phyloP scores from a whole-genome alignment of 2,888 invertebrate genomes.

The Mylabris sibirica region DNA sequence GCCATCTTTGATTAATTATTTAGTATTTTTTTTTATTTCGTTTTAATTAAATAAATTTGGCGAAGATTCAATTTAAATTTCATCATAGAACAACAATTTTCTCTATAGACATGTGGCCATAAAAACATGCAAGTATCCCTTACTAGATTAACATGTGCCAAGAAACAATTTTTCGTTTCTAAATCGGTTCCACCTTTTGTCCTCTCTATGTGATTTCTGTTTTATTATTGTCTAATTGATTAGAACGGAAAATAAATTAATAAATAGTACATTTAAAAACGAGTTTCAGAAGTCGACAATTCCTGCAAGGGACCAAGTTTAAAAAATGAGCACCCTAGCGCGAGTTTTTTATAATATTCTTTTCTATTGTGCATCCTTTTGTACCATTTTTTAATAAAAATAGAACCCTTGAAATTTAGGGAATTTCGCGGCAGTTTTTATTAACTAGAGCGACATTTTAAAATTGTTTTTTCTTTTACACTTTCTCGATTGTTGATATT shows the following conservation, averaged over 20 bases:
- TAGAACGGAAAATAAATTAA: background rate
- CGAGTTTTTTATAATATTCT: too few species aligned
- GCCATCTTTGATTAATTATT: background rate
- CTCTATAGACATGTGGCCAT: background rate
- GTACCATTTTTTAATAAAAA: too few species aligned
- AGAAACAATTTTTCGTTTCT: constrained; percentile 5
- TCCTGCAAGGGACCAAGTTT: too few species aligned
- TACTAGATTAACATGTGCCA: background rate
- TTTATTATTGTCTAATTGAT: background rate
- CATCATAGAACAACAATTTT: background rate
- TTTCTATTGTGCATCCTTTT: too few species aligned
- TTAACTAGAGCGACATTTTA: too few species aligned
- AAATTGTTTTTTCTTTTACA: too few species aligned
- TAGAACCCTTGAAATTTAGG: too few species aligned
- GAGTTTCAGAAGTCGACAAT: too few species aligned
- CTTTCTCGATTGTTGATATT: too few species aligned
- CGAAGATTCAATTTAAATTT: constrained; percentile 4
- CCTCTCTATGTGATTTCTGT: background rate
- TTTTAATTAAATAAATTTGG: background rate
- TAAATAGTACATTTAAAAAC: too few species aligned
- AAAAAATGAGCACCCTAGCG: too few species aligned
- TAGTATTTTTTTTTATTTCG: background rate
- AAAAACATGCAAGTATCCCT: constrained; percentile 1
- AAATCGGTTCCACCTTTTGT: background rate
- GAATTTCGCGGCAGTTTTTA: too few species aligned